A percentile compares a stretch with the other conserved stretches of the same genome.
Evolutionary conservation across 2,797 vertebrate genomes (phyloP).

Genomic region (Geotrypetes seraphini): DNA sequence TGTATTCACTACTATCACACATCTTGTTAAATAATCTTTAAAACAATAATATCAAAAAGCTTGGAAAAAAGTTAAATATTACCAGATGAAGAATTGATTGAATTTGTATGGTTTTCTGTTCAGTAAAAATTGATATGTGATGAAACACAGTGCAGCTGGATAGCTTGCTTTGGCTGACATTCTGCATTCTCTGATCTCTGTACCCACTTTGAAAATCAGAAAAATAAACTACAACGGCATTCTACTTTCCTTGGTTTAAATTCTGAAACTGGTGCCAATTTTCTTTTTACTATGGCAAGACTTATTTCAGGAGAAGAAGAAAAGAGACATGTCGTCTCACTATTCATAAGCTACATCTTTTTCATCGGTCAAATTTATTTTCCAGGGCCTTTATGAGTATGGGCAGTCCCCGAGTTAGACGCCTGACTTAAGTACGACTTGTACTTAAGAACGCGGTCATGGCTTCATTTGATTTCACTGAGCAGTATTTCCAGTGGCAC

Average conservation of each 20-base stretch:
- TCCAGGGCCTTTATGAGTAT: no score
- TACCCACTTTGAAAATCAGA: constrained; percentile 9
- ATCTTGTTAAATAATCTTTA: constrained; percentile 47
- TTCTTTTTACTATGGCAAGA: no score
- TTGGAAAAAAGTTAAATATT: constrained; percentile 57
- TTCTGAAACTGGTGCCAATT: constrained; percentile 7
- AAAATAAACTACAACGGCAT: constrained; percentile 5
- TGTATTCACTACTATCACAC: constrained; percentile 50
- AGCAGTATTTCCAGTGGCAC: no score
- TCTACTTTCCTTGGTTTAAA: constrained; percentile 4
- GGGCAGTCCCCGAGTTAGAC: no score
- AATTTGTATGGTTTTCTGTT: constrained; percentile 62
- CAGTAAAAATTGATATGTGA: constrained; percentile 57
- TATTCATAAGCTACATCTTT: no score
- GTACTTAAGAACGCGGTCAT: no score
- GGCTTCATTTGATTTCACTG: no score
- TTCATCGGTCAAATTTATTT: no score
- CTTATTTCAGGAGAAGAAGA: no score
- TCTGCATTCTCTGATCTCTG: constrained; percentile 30
- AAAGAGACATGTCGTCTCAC: no score
- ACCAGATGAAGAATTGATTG: constrained; percentile 61
- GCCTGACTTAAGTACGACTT: no score
- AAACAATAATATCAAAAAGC: constrained; percentile 64
- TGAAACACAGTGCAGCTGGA: constrained; percentile 46
- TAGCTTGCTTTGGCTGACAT: constrained; percentile 36